Evolutionary conservation across 1,140 invertebrate genomes (phyloP), one percentile per base, ranked within the genome.

Genomic region (Drosophila equinoxialis): DNA sequence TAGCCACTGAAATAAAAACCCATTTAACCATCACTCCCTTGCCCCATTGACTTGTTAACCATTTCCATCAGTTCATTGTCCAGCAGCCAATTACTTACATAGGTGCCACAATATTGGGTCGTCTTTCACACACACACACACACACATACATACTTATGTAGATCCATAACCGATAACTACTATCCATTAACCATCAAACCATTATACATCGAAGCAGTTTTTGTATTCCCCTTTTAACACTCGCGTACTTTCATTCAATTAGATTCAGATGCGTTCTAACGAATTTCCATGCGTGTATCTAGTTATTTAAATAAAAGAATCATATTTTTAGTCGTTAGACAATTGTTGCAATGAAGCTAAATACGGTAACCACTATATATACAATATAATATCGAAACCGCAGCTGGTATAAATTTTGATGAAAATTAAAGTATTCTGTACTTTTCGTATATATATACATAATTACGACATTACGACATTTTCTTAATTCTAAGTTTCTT

Each of bases 241-340:
- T 86, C 83, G 84, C 83, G 84, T 77, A 79, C 72, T 87, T 84
- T 81, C 77, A 85, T 81, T 84, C 71, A 89, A 79, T 79, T 74
- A 69, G 74, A 75, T 67, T 78, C 71, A 74, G 64, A 71, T 78
- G 80, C 80, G 81, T 81, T 89, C 80, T 84, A 81, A 87, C 89
- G 84, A 81, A 89, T 89, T 89, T 84, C 81, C 84, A 89, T 81
- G 84, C 84, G 87, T 90, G 87, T 90, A 90, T 90, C 87, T 90
- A 90, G 87, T 90, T 90, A 90, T 90, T 90, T 90, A 90, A 90
- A 87, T 90, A 87, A 87, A 86, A 73, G 26, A 76, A 86, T 78
- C 73, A 79, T 81, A 89, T 81, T 71, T 86, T 90, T 90, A 90
- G 87, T 90, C 87, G 74, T 90, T 90, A 90, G 87, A 90, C 87